Base-by-base conservation (phyloP, 1,140 invertebrate genomes). In the Luehdorfia chinensis region DNA sequence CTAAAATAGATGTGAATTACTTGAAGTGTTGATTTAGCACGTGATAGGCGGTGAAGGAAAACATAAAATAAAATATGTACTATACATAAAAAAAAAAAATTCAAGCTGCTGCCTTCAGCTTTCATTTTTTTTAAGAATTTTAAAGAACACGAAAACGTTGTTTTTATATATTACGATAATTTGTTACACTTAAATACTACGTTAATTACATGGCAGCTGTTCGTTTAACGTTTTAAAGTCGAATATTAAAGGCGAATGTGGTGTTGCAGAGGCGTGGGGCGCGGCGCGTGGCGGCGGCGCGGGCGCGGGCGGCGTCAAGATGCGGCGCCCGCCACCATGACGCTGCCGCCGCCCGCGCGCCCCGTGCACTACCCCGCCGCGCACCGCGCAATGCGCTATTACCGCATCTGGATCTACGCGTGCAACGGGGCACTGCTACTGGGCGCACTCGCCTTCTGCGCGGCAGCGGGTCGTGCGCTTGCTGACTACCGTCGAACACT, bases 351-450 rank as follows among this genome's bases (percentile, higher is more conserved):
- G 80, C 75, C 77, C 75, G 73, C 75, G 77, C 79, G 66, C 73
- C 72, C 75, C 75, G 71, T 74, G 77, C 77, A 75, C 43, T 50
- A 57, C 64, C 75, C 73, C 69, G 75, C 77, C 70, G 75, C 77
- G 75, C 75, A 78, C 52, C 75, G 75, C 75, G 80, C 80, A 50
- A 85, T 85, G 80, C 80, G 76, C 73, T 96, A 96, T 90, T 97
- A 97, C 88, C 93, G 94, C 80, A 91, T 96, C 70, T 96, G 95
- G 95, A 96, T 96, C 75, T 96, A 96, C 90, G 93, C 94, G 69
- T 96, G 94, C 91, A 96, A 96, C 89, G 91, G 93, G 77, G 94
- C 94, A 53, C 89, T 96, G 73, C 88, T 96, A 75, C 89, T 94
- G 50, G 93, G 93, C 71, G 94, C 94, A 66, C 78, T 96, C 33